Evolutionary conservation across 1,140 invertebrate species (phyloP).

Genomic region (Micrasema minimum): DNA sequence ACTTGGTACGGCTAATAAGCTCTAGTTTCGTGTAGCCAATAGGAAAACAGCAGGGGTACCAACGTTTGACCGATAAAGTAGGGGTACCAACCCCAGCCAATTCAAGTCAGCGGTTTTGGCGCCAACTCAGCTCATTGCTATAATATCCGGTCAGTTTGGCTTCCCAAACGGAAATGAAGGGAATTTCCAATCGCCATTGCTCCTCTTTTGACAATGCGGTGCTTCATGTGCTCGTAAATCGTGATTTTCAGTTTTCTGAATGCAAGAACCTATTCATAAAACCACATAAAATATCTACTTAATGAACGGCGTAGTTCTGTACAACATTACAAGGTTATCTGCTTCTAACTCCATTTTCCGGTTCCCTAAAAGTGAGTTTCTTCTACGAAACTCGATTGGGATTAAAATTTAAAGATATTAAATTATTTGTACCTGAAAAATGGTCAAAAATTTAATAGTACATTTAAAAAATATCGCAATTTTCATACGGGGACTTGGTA

Average conservation of each 20-base stretch:
- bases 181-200: neutral
- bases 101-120: constrained; percentile 16
- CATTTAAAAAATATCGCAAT: no score
- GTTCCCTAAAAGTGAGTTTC: no score
- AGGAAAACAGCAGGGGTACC: neutral
- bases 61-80: neutral
- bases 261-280: neutral
- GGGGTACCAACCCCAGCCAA: no score
- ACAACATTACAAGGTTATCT: neutral
- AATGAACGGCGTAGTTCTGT: neutral
- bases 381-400: no score
- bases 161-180: constrained; percentile 16
- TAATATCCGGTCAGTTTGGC: constrained; percentile 14
- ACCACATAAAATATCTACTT: neutral
- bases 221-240: neutral
- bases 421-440: no score
- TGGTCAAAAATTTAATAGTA: no score
- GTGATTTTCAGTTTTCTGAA: neutral
- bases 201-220: neutral
- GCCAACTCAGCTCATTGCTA: neutral
- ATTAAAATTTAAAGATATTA: no score
- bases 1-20: no score
- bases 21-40: no score
- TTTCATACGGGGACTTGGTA: no score
- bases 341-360: neutral